phyloP scores from a whole-genome alignment of 1,140 invertebrate species.

The Drosophila kurseongensis region DNA sequence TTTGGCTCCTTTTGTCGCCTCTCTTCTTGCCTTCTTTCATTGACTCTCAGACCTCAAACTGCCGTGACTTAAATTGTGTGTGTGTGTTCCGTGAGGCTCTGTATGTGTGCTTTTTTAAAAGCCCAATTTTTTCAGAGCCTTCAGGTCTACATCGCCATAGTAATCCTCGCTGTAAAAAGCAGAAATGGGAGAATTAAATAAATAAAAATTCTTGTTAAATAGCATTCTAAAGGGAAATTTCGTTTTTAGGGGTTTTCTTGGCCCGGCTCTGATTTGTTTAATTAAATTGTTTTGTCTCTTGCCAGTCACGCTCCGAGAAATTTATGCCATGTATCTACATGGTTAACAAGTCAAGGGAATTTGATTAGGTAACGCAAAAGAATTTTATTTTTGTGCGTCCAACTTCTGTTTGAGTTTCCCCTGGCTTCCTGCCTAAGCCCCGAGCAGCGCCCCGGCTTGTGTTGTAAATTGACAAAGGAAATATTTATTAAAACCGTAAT shows the following conservation, averaged over 20 bases:
- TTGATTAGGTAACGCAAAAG: constrained; percentile 41
- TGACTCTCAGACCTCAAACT: constrained; percentile 51
- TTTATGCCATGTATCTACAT: constrained; percentile 30
- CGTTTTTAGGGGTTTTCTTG: constrained; percentile 32
- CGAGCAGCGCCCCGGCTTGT: constrained; percentile 23
- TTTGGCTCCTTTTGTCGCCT: constrained; percentile 32
- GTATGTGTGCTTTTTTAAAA: constrained; percentile 85
- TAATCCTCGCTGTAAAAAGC: constrained; percentile 91
- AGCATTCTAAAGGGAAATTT: constrained; percentile 39
- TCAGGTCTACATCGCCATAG: constrained; percentile 93
- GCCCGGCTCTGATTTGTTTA: constrained; percentile 72
- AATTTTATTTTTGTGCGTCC: constrained; percentile 28
- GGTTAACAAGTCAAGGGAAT: constrained; percentile 41
- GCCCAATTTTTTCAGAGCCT: constrained; percentile 91
- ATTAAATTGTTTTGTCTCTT: constrained; percentile 69
- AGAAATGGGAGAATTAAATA: constrained; percentile 66
- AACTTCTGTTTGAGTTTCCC: constrained; percentile 27
- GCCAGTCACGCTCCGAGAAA: constrained; percentile 48
- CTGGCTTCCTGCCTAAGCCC: neutral
- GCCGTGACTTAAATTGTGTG: constrained; percentile 34
- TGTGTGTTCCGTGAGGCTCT: constrained; percentile 26
- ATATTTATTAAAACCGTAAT: constrained; percentile 78
- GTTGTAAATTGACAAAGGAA: constrained; percentile 73
- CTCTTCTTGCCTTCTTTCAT: constrained; percentile 18
- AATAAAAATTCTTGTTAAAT: constrained; percentile 63